Conservation (phyloP, 1,140 invertebrate genomes). For the Leptopilina boulardi region DNA sequence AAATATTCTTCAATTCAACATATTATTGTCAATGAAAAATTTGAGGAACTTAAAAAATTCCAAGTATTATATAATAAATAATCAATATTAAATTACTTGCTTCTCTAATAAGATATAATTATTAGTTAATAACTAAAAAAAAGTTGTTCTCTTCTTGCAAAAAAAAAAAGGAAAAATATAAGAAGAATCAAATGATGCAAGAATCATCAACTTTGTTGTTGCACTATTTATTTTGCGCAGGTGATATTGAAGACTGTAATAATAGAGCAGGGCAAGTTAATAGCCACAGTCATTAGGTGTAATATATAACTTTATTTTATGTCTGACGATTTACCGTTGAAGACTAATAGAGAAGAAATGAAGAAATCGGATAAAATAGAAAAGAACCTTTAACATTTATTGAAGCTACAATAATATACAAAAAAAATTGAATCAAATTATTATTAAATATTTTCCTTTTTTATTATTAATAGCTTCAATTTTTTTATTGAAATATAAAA, state of each 20-base stretch:
- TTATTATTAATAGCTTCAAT: neutral
- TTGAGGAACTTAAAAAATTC: too few species aligned
- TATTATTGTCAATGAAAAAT: too few species aligned
- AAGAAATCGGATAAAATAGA: constrained; percentile 1
- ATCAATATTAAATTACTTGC: neutral
- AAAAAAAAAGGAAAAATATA: neutral
- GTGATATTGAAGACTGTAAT: neutral
- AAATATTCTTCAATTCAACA: too few species aligned
- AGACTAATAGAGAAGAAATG: neutral
- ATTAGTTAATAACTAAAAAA: neutral
- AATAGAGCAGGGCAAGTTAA: neutral
- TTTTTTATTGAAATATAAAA: too few species aligned
- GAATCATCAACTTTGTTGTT: constrained; percentile 4
- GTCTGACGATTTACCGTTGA: neutral
- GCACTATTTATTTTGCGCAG: neutral
- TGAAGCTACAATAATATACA: too few species aligned
- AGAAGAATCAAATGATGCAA: neutral
- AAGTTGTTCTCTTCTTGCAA: neutral
- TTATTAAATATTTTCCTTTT: neutral
- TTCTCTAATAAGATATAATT: neutral
- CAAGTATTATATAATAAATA: too few species aligned
- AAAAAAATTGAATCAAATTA: neutral
- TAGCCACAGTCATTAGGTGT: neutral
- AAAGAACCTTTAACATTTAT: constrained; percentile 30
- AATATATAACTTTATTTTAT: neutral